Evolutionary conservation across 2,797 vertebrate genomes (phyloP), one percentile per base, ranked within the genome.

Genomic region (Hippocampus kuda): DNA sequence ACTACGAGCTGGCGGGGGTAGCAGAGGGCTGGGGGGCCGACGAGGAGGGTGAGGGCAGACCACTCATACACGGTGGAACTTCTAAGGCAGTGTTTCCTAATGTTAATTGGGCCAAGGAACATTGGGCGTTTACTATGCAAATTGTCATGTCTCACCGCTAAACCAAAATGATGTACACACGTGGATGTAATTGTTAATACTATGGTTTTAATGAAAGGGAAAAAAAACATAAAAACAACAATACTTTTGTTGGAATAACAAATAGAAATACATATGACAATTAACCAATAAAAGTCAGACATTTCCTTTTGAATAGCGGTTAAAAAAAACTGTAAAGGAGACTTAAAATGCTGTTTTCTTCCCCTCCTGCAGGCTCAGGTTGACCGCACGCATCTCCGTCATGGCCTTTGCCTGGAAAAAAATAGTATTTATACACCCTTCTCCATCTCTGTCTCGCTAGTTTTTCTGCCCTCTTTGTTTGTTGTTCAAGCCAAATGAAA

Each of bases 1-100:
- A 99, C 86, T 99, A 99, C 0, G 92, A 97, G 79, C 88, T 99
- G 72, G 97, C 96, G 0, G 95, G 96, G 0, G 95, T 94, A 12
- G 93, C 95, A 0, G 96, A 99, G 80, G 97, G 96, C 81, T 99
- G 96, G 96, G 94, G 92, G 26, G 92, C 93, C 75, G 92, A 80
- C 18, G 86, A 85, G 9, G 89, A 91, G 57, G 89, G 89, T 91
- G 59, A 81, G 79, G 22, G 34, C 26, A 0, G 10, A 42, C 0
- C 15, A 27, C 18, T 4, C n/a, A 6, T 5, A 7, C 60, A 0
- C 0, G 20, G 2, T 56, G 53, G 53, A 54, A 54, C 53, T 12
- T 54, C 7, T n/a, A n/a, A 22, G 22, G 6, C 22, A 54, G 20
- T 56, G 53, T 24, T 56, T 24, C n/a, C 11, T 11, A 26, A 56